phyloP scores from a whole-genome alignment of 1,140 invertebrate genomes.

The Sarcophaga bullata region DNA sequence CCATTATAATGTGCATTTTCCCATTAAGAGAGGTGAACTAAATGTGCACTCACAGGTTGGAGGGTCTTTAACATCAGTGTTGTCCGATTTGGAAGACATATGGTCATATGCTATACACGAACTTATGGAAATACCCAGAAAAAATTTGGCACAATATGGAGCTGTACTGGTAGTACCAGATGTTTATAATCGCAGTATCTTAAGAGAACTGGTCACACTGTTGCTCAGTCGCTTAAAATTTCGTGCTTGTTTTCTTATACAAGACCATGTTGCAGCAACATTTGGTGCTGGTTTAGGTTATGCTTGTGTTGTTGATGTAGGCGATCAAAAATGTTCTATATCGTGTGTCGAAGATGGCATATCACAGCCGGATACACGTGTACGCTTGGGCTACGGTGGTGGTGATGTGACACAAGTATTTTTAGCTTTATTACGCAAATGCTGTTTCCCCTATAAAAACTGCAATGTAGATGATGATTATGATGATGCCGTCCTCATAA shows the following conservation, averaged over 20 bases:
- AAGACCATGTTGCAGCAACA: conserved; percentile 92
- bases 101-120: conserved; percentile 84
- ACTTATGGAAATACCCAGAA: conserved; percentile 71
- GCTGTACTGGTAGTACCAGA: conserved; percentile 91
- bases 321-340: conserved; percentile 94
- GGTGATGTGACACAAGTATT: conserved; percentile 88
- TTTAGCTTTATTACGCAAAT: conserved; percentile 86
- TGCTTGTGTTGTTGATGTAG: conserved; percentile 95
- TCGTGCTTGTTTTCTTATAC: conserved; percentile 83
- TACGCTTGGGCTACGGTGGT: conserved; percentile 88
- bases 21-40: conserved; percentile 85
- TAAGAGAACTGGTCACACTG: conserved; percentile 86
- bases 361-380: conserved; percentile 86
- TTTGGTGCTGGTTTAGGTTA: conserved; percentile 92
- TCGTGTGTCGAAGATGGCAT: conserved; percentile 97
- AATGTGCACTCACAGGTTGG: conserved; percentile 86
- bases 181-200: conserved; percentile 87
- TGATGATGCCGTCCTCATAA: conserved; percentile 79
- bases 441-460: conserved; percentile 87
- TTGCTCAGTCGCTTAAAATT: conserved; percentile 87
- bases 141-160: conserved; percentile 84
- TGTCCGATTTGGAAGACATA: conserved; percentile 87
- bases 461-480: conserved; percentile 76
- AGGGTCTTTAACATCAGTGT: conserved; percentile 83
- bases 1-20: conserved; percentile 89